A percentile compares a stretch with the other conserved stretches of the same genome.
These are phyloP conservation scores for Ctenodactylus gundi DNA, from an alignment of 2,113 vertebrate genomes.

Conservation along the genomic window DNA sequence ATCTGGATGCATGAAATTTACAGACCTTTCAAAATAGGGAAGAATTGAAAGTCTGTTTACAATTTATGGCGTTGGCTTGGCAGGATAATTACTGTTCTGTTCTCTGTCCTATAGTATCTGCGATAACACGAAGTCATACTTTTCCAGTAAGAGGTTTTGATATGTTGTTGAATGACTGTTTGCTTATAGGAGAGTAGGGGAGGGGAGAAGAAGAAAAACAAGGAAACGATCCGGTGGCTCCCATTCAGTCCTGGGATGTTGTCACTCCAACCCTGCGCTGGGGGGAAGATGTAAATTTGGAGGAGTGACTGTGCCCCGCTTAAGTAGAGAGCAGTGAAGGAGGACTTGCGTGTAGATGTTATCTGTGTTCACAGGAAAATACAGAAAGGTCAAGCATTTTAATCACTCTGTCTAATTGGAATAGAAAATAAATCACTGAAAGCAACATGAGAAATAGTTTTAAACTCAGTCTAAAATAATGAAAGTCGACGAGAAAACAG, in stretches of 20 bases:
- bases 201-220: neutral
- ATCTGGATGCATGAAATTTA: neutral
- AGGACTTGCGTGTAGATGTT: slow-evolving; percentile 37
- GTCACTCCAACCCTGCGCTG: neutral
- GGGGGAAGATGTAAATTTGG: neutral
- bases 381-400: slow-evolving; percentile 41
- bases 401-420: slow-evolving; percentile 61
- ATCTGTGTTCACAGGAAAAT: slow-evolving; percentile 20
- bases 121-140: slow-evolving; percentile 22
- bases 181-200: neutral
- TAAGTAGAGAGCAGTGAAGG: neutral
- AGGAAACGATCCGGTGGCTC: neutral
- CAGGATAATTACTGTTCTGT: slow-evolving; percentile 60
- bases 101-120: slow-evolving; percentile 45
- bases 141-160: slow-evolving; percentile 37
- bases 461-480: slow-evolving; percentile 68
- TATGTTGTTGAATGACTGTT: neutral
- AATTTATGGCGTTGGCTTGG: slow-evolving; percentile 49
- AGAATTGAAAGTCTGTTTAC: slow-evolving; percentile 49
- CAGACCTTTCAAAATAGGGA: slow-evolving; percentile 29
- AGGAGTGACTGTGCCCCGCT: neutral
- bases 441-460: slow-evolving; percentile 64
- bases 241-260: neutral
- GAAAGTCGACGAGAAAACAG: slow-evolving; percentile 71
- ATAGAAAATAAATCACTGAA: slow-evolving; percentile 67